Evolutionary conservation across 1,140 invertebrate genomes (phyloP).

Genomic region (Coptotermes formosanus): DNA sequence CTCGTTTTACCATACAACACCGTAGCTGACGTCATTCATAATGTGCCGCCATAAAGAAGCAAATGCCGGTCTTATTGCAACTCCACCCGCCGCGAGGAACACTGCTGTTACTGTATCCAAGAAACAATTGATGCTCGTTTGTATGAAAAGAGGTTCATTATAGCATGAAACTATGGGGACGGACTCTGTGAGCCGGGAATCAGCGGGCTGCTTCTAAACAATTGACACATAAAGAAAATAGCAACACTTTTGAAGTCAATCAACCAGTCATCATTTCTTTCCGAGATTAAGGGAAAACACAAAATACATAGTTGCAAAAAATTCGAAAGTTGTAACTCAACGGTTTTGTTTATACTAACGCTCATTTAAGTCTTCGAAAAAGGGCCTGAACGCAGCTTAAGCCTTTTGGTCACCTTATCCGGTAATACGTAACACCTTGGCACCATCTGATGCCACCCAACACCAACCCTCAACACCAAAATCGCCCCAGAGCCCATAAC

Average conservation of each 20-base stretch:
- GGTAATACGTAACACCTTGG: too few relatives aligned
- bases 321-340: neutral
- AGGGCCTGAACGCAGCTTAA: too few relatives aligned
- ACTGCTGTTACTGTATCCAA: neutral
- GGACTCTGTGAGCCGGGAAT: too few relatives aligned
- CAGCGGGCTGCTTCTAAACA: neutral
- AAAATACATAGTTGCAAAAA: neutral
- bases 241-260: neutral
- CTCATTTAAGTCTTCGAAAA: too few relatives aligned
- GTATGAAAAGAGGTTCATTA: slow-evolving; percentile 12
- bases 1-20: neutral
- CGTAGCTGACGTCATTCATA: slow-evolving; percentile 14
- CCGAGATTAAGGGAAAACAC: neutral
- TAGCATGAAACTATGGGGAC: neutral
- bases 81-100: neutral
- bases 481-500: too few relatives aligned
- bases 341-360: neutral
- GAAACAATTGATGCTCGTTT: neutral
- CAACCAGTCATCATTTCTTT: neutral
- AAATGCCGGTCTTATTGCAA: neutral
- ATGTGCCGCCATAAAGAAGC: neutral
- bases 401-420: too few relatives aligned
- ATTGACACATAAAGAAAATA: neutral
- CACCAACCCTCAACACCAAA: too few relatives aligned
- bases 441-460: too few relatives aligned